phyloP scores from a whole-genome alignment of 2,113 vertebrate genomes.

The Morphnarchus princeps region DNA sequence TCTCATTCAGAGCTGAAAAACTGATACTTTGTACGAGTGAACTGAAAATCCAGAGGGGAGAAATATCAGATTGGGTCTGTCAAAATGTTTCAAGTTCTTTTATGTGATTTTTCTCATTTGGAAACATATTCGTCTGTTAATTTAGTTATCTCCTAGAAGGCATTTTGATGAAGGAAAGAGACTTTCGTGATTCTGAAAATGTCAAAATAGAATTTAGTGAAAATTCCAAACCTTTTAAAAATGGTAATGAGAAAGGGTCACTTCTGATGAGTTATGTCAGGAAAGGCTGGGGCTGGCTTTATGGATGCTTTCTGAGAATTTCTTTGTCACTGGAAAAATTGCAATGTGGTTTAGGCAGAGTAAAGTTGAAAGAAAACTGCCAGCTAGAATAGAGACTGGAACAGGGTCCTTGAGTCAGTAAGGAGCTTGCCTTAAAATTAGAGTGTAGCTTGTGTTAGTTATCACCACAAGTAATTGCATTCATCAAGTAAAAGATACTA shows the following conservation, averaged over 20 bases:
- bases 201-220: neutral
- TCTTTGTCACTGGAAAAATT: neutral
- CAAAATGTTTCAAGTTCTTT: slow-evolving; percentile 5
- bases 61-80: neutral
- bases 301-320: neutral
- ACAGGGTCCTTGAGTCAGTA: neutral
- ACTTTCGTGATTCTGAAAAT: neutral
- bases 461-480: neutral
- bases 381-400: neutral
- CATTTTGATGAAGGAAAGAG: neutral
- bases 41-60: neutral
- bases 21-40: neutral
- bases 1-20: neutral
- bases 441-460: neutral
- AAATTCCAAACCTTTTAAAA: neutral
- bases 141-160: neutral
- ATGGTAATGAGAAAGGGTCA: neutral
- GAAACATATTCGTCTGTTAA: neutral
- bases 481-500: neutral
- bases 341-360: neutral
- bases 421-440: neutral
- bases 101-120: neutral
- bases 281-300: neutral
- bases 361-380: neutral
- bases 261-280: neutral